A percentile compares a stretch with the other conserved stretches of the same genome.
Conservation (phyloP, 2,797 vertebrate genomes). For the Myotis daubentonii region DNA sequence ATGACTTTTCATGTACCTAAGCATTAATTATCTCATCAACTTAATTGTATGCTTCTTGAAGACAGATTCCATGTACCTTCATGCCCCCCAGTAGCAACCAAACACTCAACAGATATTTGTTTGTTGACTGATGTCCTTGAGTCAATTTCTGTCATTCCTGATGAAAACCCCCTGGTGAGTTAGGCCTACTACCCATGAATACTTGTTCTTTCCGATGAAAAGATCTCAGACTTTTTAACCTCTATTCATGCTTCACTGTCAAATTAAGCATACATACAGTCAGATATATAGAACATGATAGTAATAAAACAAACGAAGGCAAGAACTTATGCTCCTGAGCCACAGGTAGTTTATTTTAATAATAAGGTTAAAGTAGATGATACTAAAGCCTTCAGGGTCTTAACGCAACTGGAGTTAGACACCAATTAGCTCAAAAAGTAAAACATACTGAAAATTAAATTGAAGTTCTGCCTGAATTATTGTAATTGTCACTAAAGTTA, state of each 20-base stretch:
- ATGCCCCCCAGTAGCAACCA: background rate
- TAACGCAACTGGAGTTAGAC: background rate
- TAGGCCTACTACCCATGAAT: background rate
- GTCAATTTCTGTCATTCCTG: background rate
- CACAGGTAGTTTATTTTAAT: background rate
- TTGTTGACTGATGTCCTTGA: background rate
- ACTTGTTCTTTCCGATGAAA: background rate
- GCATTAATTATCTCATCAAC: background rate
- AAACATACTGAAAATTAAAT: background rate
- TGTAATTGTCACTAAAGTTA: background rate
- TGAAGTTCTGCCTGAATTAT: background rate
- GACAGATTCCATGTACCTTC: background rate
- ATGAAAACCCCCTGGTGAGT: background rate
- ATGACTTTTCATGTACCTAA: background rate
- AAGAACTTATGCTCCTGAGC: background rate
- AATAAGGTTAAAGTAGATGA: background rate
- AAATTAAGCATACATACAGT: background rate
- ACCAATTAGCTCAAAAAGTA: background rate
- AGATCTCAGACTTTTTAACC: background rate
- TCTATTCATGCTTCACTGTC: background rate
- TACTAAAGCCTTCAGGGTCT: background rate
- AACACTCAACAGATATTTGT: background rate
- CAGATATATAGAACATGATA: background rate
- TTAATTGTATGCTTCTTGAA: conserved; percentile 35
- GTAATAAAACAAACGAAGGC: background rate